Evolutionary conservation across 2,797 vertebrate species (phyloP), one percentile per base, ranked within the genome.

Genomic region (Fratercula arctica): DNA sequence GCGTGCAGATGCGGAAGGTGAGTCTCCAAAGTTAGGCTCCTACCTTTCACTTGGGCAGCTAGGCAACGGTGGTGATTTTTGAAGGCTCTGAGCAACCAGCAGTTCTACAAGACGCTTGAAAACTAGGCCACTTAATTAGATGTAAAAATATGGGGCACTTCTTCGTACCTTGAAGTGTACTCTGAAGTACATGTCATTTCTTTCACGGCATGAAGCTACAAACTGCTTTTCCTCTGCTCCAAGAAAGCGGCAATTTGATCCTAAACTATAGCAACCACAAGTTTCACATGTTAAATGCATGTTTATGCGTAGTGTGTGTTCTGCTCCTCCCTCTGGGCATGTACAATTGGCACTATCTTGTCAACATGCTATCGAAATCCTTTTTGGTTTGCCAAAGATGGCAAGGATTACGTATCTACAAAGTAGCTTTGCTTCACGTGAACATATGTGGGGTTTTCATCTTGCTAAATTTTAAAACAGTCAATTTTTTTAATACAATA

Each of bases 1-100:
- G n/a, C 4, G 4, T 48, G 33, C 60, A 53, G 53, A 18, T 17
- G 23, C 0, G 0, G 28, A 25, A 3, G 10, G 31, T 1, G 24
- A 31, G 24, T 8, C 45, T 64, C 37, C 39, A 5, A 45, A 41
- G 45, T 9, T 12, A 74, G 43, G 31, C 28, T 77, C 35, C 39
- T 21, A 5, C 4, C 48, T 37, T 43, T 13, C 73, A 31, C 23
- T 5, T 4, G 13, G 53, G 53, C 51, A 78, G 24, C 18, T 13
- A 23, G 48, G 24, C 1, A 3, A 57, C 7, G 2, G 17, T 13
- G 3, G 2, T 33, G 20, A 50, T 26, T 86, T 77, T 13, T 7
- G 19, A 68, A 76, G 63, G 17, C 43, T 87, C 57, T 56, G 76
- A 69, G 53, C 41, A 45, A 61, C 8, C 56, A 80, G 37, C 23